Percentiles rank a stretch among this genome's conserved stretches.
Conservation (phyloP, 1,140 invertebrate genomes). For the Holcopasites calliopsidis region DNA sequence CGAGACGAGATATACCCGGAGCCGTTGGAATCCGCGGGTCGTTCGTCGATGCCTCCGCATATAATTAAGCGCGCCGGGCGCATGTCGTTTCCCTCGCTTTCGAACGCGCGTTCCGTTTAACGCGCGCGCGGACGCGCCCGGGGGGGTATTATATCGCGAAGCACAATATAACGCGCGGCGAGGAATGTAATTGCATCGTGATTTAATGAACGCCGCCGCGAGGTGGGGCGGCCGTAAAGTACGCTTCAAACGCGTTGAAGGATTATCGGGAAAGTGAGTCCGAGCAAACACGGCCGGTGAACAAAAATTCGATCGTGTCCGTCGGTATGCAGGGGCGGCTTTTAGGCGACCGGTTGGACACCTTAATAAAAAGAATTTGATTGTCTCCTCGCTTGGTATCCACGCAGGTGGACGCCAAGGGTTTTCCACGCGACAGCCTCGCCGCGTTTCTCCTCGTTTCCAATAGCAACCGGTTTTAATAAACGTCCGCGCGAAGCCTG, state of each 20-base stretch:
- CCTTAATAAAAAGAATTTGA: slow-evolving; percentile 12
- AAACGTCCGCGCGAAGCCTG: slow-evolving; percentile 4
- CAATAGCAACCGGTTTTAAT: slow-evolving; percentile 32
- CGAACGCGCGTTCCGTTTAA: slow-evolving; percentile 61
- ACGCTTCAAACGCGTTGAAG: slow-evolving; percentile 48
- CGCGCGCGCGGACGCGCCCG: background rate
- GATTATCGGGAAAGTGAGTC: slow-evolving; percentile 43
- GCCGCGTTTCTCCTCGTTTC: slow-evolving; percentile 7
- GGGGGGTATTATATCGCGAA: slow-evolving; percentile 19
- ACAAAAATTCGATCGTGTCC: slow-evolving; percentile 31
- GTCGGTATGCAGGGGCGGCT: slow-evolving; percentile 5
- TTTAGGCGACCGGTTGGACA: background rate
- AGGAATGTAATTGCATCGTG: slow-evolving; percentile 60
- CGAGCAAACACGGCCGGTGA: background rate
- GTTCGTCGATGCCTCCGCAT: slow-evolving; percentile 40
- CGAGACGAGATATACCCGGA: slow-evolving; percentile 50
- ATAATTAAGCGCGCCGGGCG: slow-evolving; percentile 48
- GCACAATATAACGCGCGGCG: slow-evolving; percentile 56
- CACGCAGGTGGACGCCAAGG: background rate
- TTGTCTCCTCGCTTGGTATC: background rate
- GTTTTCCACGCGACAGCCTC: slow-evolving; percentile 5
- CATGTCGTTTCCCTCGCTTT: slow-evolving; percentile 52
- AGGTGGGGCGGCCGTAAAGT: slow-evolving; percentile 41
- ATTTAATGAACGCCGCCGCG: slow-evolving; percentile 48
- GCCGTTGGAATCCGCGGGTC: slow-evolving; percentile 53